phyloP scores from a whole-genome alignment of 1,140 invertebrate genomes.

The Drosophila cardini region DNA sequence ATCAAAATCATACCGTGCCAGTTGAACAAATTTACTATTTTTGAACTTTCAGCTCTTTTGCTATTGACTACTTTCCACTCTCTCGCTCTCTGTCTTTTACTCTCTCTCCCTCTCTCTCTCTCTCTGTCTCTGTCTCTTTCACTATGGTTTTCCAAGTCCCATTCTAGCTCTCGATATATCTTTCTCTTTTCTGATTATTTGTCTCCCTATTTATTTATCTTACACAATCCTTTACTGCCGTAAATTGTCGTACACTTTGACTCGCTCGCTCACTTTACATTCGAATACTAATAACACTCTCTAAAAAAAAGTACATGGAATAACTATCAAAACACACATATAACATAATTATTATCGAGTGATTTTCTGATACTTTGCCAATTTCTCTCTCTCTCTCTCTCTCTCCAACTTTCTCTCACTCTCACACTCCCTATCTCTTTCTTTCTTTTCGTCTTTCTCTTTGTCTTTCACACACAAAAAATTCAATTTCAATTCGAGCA shows the following conservation, averaged over 20 bases:
- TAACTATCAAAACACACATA: conserved; percentile 5
- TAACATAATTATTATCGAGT: conserved; percentile 25
- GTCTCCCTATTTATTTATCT: conserved; percentile 18
- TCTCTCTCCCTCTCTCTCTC: conserved; percentile 10
- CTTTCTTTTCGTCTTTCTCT: conserved; percentile 1
- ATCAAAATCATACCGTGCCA: conserved; percentile 14
- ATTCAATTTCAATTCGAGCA: conserved; percentile 14
- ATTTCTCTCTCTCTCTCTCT: conserved; percentile 1
- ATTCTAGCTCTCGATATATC: conserved; percentile 8
- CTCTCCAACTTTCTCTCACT: background rate
- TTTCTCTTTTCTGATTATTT: conserved; percentile 1
- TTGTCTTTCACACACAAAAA: background rate
- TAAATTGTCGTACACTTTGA: conserved; percentile 38
- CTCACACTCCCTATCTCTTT: conserved; percentile 1
- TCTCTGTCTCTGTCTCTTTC: conserved; percentile 5
- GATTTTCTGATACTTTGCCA: conserved; percentile 16
- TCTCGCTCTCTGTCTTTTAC: background rate
- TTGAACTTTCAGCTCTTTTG: conserved; percentile 12
- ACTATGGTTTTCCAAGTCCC: conserved; percentile 1
- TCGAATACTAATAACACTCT: conserved; percentile 22
- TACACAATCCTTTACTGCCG: conserved; percentile 27
- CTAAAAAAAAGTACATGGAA: background rate
- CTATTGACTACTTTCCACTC: conserved; percentile 5
- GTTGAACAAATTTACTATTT: conserved; percentile 14
- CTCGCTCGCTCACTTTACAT: conserved; percentile 46